Percentiles rank a stretch among this genome's conserved stretches.
These are phyloP conservation scores for Chaetura pelagica DNA, from an alignment of 2,113 vertebrate genomes.

Conservation along the genomic window DNA sequence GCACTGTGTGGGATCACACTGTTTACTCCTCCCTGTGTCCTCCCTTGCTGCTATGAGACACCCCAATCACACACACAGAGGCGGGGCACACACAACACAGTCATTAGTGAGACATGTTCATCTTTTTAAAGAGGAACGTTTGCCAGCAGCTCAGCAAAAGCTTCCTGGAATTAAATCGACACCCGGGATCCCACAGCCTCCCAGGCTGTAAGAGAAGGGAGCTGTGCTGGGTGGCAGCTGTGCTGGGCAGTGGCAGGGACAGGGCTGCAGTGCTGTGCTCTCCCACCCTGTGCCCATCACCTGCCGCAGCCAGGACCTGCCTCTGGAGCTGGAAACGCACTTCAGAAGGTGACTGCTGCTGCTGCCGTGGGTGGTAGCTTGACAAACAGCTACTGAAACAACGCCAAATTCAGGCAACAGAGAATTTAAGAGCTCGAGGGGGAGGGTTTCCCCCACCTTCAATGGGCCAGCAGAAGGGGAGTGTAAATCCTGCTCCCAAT, in stretches of 20 bases:
- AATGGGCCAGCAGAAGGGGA: not conserved
- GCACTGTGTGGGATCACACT: fast-evolving
- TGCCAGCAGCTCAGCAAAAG: not conserved
- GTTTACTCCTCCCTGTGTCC: fast-evolving
- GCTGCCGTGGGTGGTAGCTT: not conserved
- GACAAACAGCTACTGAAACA: not conserved
- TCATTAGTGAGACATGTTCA: not conserved
- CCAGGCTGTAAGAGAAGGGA: not conserved
- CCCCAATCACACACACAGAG: not conserved
- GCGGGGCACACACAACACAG: not conserved
- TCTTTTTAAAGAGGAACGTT: not conserved
- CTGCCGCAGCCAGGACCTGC: fast-evolving
- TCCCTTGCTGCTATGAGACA: not conserved
- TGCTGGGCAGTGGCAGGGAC: fast-evolving
- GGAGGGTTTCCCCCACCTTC: not conserved
- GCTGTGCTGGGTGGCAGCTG: fast-evolving
- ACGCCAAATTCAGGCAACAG: not conserved
- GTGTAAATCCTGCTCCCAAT: not conserved
- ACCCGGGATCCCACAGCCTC: not conserved
- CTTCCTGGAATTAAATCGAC: not conserved
- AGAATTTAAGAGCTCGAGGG: not conserved
- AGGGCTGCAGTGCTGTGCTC: fast-evolving
- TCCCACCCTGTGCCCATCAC: fast-evolving
- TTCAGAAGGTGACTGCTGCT: not conserved
- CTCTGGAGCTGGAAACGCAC: not conserved